phyloP scores from a whole-genome alignment of 2,113 vertebrate species.

The Pipra filicauda region DNA sequence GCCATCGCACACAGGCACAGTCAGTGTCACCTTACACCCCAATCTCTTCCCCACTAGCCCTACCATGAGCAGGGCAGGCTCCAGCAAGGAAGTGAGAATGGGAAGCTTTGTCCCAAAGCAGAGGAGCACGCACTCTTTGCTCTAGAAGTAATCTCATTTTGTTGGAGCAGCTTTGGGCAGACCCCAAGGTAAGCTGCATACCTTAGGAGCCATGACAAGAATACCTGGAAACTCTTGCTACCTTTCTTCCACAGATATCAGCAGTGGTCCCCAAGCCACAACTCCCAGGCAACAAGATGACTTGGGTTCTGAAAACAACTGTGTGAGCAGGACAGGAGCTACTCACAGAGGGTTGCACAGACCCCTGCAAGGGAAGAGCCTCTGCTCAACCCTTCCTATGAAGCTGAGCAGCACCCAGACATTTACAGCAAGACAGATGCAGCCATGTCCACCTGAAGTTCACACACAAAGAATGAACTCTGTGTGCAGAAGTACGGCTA shows the following conservation, averaged over 20 bases:
- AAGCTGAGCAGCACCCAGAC: background rate
- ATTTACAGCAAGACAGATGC: background rate
- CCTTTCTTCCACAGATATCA: background rate
- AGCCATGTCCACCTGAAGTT: background rate
- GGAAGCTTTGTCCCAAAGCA: background rate
- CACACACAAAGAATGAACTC: background rate
- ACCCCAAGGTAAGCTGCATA: background rate
- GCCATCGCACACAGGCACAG: background rate
- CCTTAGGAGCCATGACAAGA: background rate
- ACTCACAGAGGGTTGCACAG: background rate
- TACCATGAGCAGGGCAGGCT: background rate
- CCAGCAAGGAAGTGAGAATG: background rate
- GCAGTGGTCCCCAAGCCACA: background rate
- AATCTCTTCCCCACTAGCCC: background rate
- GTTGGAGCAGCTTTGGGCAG: background rate
- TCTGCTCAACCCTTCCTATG: background rate
- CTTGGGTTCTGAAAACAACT: background rate
- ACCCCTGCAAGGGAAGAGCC: background rate
- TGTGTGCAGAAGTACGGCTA: background rate
- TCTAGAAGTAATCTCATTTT: background rate
- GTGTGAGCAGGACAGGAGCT: accelerated
- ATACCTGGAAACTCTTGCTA: background rate
- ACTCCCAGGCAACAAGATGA: background rate
- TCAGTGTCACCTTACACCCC: background rate
- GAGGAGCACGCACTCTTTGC: background rate